Evolutionary conservation across 2,888 invertebrate species (phyloP), one percentile per base, ranked within the genome.

Genomic region (Hirtodrosophila cameraria): DNA sequence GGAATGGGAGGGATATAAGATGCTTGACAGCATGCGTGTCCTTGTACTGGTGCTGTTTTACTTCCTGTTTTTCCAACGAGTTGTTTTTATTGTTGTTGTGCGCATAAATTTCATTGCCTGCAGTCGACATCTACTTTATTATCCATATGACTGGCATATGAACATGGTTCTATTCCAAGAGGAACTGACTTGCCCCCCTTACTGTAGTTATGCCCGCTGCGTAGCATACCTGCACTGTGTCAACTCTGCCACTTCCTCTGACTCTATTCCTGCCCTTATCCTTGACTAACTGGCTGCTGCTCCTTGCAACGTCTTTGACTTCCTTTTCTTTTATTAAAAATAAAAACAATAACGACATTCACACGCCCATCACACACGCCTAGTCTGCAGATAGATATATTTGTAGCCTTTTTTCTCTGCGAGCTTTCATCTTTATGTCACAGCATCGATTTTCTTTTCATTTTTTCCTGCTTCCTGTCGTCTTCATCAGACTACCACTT

Each of bases 391-490:
- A 28, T n/a, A 8, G 30, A 25, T 25, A 31, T 9, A 27, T 38
- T 7, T 25, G 15, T 48, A 23, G 45, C 75, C 74, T 74, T 73
- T 78, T 64, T 73, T 78, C 62, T 50, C 28, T 36, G n/a, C n/a
- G 39, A 43, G 81, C 81, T 77, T 86, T 84, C 86, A 85, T 80
- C 69, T 85, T 75, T 72, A 61, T 77, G 81, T 80, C 75, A 70
- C 59, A 70, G 62, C 72, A 82, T 82, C 86, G 81, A 82, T 86
- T 84, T 80, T 67, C 42, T 55, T 60, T 11, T 45, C 36, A 13
- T 43, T 39, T 23, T 39, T 58, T 39, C 48, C 38, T 36, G 46
- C 42, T 30, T 62, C 43, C 39, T 67, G 58, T 36, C 69, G 61
- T 73, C 80, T 80, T 72, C 66, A 61, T 53, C 65, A 80, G 76